phyloP scores from a whole-genome alignment of 2,888 invertebrate species.

The Helleia helle region DNA sequence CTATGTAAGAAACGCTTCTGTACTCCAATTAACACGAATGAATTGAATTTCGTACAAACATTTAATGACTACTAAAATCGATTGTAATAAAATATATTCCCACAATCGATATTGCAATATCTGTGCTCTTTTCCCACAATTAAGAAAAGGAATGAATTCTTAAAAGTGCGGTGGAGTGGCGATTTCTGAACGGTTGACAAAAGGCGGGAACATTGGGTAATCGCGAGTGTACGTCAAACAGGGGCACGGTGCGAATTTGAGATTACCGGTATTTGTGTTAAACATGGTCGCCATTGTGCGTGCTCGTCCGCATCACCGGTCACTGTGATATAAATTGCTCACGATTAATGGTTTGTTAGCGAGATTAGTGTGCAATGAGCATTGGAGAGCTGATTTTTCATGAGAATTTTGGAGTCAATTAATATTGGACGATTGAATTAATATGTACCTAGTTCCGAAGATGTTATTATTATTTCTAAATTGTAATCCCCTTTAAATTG shows the following conservation, averaged over 20 bases:
- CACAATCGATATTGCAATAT: slow-evolving; percentile 51
- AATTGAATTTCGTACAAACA: slow-evolving; percentile 34
- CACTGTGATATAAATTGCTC: slow-evolving; percentile 30
- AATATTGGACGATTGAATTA: background rate
- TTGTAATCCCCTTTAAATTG: too few species aligned
- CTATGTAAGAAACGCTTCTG: slow-evolving; percentile 13
- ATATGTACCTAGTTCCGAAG: background rate
- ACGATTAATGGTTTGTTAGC: slow-evolving; percentile 27
- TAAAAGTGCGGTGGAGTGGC: slow-evolving; percentile 47
- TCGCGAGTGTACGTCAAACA: slow-evolving; percentile 51
- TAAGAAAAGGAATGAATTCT: slow-evolving; percentile 37
- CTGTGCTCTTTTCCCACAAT: slow-evolving; percentile 61
- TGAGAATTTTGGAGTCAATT: slow-evolving; percentile 18
- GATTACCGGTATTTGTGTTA: slow-evolving; percentile 63
- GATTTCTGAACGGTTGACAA: slow-evolving; percentile 45
- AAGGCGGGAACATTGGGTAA: slow-evolving; percentile 49
- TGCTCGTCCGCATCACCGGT: slow-evolving; percentile 40
- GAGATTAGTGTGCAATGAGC: slow-evolving; percentile 31
- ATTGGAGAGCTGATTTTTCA: slow-evolving; percentile 27
- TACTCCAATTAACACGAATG: slow-evolving; percentile 35
- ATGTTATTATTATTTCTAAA: too few species aligned
- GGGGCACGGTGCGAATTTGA: slow-evolving; percentile 40
- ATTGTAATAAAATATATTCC: slow-evolving; percentile 36
- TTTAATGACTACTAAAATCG: slow-evolving; percentile 30
- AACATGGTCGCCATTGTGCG: slow-evolving; percentile 48